Evolutionary conservation across 2,888 invertebrate species (phyloP), one percentile per base, ranked within the genome.

Genomic region (Polyommatus icarus): DNA sequence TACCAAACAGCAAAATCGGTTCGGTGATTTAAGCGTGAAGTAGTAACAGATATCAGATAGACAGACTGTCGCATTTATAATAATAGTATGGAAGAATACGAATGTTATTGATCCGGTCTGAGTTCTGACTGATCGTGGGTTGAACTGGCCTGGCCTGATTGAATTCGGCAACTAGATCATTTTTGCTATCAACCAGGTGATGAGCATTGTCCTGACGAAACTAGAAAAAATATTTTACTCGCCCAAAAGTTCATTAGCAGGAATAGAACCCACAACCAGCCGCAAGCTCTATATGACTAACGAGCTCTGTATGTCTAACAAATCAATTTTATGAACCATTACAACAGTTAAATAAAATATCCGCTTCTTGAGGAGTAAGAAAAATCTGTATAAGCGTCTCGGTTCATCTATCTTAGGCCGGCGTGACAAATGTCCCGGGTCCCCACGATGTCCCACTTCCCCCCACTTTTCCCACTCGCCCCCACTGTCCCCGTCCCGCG

Each of bases 401-500:
- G 12, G 61, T 61, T 24, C 24, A 40, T 72, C 40, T 20, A 46
- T 72, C 72, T 46, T 72, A 46, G 15, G 18, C 3, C 40, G 4
- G 36, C 20, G 72, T 72, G 46, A 72, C 72, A 72, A 72, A 72
- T 72, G 40, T 36, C 40, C 46, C 8, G n/a, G 15, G 18, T 54
- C 18, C 54, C 54, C 15, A 54, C 50, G 18, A 54, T 18, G 50
- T 46, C 10, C 46, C 46, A 46, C 32, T 18, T 57, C n/a, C 20
- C 29, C 12, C 61, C 61, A 67, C 29, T 24, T 10, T 2, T 24
- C 57, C 61, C 61, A n/a, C 57, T 57, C 8, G 20, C 1, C 24
- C 24, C 24, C 61, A 2, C 10, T 61, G 29, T 73, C 40, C 40
- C 46, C 73, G 20, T 40, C 72, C 72, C 36, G 73, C 24, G 46